Percentiles rank a stretch among this genome's conserved stretches.
These are phyloP conservation scores for Theretra japonica DNA, from an alignment of 2,888 invertebrate species.

Conservation along the genomic window DNA sequence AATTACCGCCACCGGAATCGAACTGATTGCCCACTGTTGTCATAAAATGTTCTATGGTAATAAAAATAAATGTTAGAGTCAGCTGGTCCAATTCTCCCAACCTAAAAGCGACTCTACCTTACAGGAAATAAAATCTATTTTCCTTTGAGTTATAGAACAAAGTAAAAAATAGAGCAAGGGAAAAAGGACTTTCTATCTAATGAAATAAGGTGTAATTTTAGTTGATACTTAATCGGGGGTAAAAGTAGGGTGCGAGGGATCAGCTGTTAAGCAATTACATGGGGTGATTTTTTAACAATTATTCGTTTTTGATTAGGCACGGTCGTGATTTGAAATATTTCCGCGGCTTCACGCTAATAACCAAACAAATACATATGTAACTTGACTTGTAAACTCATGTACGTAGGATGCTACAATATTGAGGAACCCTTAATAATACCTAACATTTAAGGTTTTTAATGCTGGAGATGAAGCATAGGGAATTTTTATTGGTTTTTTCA, in stretches of 20 bases:
- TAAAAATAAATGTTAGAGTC: slow-evolving; percentile 22
- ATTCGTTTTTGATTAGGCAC: slow-evolving; percentile 33
- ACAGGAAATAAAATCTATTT: not conserved
- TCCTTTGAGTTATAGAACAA: not conserved
- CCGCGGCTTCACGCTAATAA: not conserved
- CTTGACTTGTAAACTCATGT: not conserved
- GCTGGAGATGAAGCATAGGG: too few relatives aligned
- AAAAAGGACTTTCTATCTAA: not conserved
- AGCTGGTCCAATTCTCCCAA: not conserved
- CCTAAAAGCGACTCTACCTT: not conserved
- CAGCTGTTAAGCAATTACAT: slow-evolving; percentile 42
- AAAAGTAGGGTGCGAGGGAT: slow-evolving; percentile 33
- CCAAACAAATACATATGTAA: not conserved
- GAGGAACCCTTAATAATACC: too few relatives aligned
- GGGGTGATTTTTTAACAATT: slow-evolving; percentile 39
- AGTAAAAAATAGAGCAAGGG: not conserved
- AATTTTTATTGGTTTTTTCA: too few relatives aligned
- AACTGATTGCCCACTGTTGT: slow-evolving; percentile 9
- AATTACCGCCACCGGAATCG: slow-evolving; percentile 28
- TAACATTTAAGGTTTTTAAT: too few relatives aligned
- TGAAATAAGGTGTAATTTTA: not conserved
- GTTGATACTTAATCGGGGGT: not conserved
- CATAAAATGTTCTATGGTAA: slow-evolving; percentile 13
- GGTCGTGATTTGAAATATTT: slow-evolving; percentile 11
- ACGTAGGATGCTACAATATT: too few relatives aligned